A percentile compares a stretch with the other conserved stretches of the same genome.
phyloP scores from a whole-genome alignment of 2,888 invertebrate species.

The Stenoptilia bipunctidactyla region DNA sequence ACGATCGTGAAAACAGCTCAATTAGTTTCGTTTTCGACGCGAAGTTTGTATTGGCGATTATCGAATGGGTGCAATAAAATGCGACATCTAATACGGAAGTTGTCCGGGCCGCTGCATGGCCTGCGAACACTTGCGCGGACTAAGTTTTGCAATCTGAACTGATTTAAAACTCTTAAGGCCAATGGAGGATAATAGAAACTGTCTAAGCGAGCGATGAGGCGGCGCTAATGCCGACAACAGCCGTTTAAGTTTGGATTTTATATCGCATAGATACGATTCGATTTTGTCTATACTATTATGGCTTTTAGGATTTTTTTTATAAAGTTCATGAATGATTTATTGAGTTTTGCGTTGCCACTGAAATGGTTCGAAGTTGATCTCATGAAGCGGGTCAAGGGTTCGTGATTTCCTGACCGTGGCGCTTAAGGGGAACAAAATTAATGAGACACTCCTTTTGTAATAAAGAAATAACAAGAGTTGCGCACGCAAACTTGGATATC shows the following conservation, averaged over 20 bases:
- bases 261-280: too few species aligned
- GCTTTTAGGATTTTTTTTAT: too few species aligned
- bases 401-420: slow-evolving; percentile 55
- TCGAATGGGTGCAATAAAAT: slow-evolving; percentile 58
- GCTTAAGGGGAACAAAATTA: slow-evolving; percentile 70
- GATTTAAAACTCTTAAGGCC: slow-evolving; percentile 65
- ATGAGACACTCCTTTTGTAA: slow-evolving; percentile 72
- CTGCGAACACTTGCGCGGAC: too few species aligned
- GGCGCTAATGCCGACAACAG: slow-evolving; percentile 54
- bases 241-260: slow-evolving; percentile 60
- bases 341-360: slow-evolving; percentile 36
- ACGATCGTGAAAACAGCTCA: slow-evolving; percentile 15
- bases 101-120: slow-evolving; percentile 48
- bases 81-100: slow-evolving; percentile 57
- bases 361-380: slow-evolving; percentile 46
- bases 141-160: too few species aligned
- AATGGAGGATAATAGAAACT: slow-evolving; percentile 66
- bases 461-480: slow-evolving; percentile 72
- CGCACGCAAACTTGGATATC: slow-evolving; percentile 66
- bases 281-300: too few species aligned
- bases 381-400: slow-evolving; percentile 67
- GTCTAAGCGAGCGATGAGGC: slow-evolving; percentile 55
- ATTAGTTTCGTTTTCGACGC: neutral
- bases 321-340: too few species aligned
- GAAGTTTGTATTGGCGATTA: slow-evolving; percentile 16